Evolutionary conservation across 2,797 vertebrate genomes (phyloP).

Genomic region (Parauchenoglanis ngamensis): DNA sequence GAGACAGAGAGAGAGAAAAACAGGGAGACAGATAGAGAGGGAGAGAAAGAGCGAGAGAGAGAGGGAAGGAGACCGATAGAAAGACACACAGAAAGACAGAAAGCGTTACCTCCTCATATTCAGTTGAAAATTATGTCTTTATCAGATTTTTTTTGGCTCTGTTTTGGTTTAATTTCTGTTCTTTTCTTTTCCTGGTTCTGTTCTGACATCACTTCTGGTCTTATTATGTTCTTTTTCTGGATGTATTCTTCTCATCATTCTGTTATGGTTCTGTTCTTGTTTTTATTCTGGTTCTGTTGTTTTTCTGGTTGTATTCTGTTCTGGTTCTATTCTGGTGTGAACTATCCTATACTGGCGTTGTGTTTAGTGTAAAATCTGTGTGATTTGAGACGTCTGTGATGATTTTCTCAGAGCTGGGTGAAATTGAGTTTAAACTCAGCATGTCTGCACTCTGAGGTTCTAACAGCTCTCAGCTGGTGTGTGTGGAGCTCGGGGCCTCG

Average conservation of each 20-base stretch:
- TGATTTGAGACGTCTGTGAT: not conserved
- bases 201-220: not conserved
- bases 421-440: not conserved
- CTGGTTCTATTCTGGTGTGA: not conserved
- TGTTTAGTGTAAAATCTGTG: not conserved
- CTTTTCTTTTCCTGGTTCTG: not conserved
- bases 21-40: too few species aligned
- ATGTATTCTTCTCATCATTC: not conserved
- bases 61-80: not conserved
- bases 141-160: not conserved
- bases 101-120: not conserved
- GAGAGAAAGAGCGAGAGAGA: slow-evolving; percentile 25
- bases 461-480: not conserved
- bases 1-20: slow-evolving; percentile 34
- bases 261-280: not conserved
- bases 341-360: not conserved
- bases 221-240: not conserved
- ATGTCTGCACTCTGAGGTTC: slow-evolving; percentile 7
- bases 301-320: not conserved
- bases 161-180: not conserved
- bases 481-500: not conserved
- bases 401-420: not conserved
- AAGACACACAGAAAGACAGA: not conserved
- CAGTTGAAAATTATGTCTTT: not conserved
- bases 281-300: not conserved